phyloP scores from a whole-genome alignment of 2,113 vertebrate species.

The Cranoglanis bouderius region DNA sequence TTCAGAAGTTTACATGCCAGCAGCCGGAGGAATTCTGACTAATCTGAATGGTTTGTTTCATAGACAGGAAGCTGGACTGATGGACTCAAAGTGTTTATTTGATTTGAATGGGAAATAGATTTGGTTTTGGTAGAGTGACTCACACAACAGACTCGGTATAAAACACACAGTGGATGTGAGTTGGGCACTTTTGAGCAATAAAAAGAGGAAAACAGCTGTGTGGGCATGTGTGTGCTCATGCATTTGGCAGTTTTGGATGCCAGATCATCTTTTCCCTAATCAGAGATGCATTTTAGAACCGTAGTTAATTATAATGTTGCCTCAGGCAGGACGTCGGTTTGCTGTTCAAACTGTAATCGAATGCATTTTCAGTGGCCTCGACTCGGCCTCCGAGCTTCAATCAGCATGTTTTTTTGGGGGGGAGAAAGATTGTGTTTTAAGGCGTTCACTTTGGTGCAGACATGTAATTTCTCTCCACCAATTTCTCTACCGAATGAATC shows the following conservation, averaged over 20 bases:
- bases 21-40: too few relatives aligned
- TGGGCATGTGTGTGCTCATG: conserved; percentile 8
- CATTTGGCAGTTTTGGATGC: conserved; percentile 13
- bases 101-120: not conserved
- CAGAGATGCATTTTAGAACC: conserved; percentile 30
- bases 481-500: not conserved
- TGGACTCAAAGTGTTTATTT: not conserved
- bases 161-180: conserved; percentile 8
- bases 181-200: not conserved
- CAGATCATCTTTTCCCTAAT: conserved; percentile 25
- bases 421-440: not conserved
- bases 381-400: conserved; percentile 13
- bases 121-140: not conserved
- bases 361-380: not conserved
- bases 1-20: not conserved
- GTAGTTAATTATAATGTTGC: conserved; percentile 23
- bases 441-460: not conserved
- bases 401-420: conserved; percentile 12
- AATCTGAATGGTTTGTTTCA: not conserved
- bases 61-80: not conserved
- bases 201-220: conserved; percentile 9
- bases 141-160: not conserved
- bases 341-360: conserved; percentile 15
- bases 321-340: conserved; percentile 16
- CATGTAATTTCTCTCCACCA: not conserved